These are phyloP conservation scores for Lochmaea crataegi DNA, from an alignment of 2,888 invertebrate species.

Conservation along the genomic window DNA sequence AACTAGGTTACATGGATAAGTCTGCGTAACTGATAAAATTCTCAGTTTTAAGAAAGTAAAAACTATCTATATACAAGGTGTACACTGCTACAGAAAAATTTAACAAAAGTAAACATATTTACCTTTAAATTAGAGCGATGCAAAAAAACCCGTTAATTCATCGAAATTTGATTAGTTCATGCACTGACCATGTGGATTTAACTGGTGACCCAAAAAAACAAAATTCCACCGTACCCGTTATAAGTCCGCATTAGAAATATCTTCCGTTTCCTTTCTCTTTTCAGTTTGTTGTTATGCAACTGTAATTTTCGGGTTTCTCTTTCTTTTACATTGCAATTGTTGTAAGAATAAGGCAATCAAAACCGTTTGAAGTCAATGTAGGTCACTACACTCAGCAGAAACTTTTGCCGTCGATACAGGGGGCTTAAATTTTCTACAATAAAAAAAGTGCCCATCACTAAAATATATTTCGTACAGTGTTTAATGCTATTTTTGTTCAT, in stretches of 20 bases:
- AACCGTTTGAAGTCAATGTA: slow-evolving; percentile 29
- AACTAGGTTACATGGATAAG: slow-evolving; percentile 13
- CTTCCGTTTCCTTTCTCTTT: slow-evolving; percentile 42
- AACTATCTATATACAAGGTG: not conserved
- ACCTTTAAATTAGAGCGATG: not conserved
- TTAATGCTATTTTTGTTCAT: not conserved
- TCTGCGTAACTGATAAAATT: not conserved
- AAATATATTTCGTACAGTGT: no score
- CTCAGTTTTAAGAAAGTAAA: not conserved
- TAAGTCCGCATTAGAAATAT: slow-evolving; percentile 34
- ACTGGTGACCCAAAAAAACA: slow-evolving; percentile 41
- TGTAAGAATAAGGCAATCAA: slow-evolving; percentile 21
- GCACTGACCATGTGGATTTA: slow-evolving; percentile 33
- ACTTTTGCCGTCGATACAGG: slow-evolving; percentile 9
- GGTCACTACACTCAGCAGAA: slow-evolving; percentile 26
- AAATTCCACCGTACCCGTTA: slow-evolving; percentile 39
- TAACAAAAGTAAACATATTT: slow-evolving; percentile 3
- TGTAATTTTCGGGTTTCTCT: slow-evolving; percentile 44
- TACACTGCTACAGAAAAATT: not conserved
- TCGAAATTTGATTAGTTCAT: slow-evolving; percentile 31
- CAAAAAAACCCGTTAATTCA: slow-evolving; percentile 6
- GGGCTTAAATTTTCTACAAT: not conserved
- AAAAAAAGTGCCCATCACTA: no score
- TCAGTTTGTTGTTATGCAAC: slow-evolving; percentile 40
- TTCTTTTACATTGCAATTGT: slow-evolving; percentile 38